phyloP scores from a whole-genome alignment of 2,797 vertebrate species.

The Sitta carolinensis region DNA sequence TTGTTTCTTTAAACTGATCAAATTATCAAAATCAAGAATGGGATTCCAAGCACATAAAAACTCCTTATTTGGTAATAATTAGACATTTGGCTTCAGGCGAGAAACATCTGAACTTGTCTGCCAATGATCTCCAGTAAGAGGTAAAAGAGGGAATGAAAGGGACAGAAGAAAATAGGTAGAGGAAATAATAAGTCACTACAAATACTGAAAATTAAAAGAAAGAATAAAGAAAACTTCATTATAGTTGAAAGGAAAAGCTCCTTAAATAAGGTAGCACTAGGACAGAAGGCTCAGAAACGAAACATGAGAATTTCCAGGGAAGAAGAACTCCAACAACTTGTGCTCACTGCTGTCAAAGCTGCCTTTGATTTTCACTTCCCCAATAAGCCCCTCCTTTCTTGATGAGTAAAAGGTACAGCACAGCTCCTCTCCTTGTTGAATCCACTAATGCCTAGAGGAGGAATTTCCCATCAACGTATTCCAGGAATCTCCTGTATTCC shows the following conservation, averaged over 20 bases:
- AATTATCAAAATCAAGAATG: not conserved
- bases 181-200: not conserved
- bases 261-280: not conserved
- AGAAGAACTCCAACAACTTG: not conserved
- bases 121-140: not conserved
- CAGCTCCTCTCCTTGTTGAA: not conserved
- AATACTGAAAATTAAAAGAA: not conserved
- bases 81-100: not conserved
- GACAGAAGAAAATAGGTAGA: not conserved
- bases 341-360: not conserved
- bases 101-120: not conserved
- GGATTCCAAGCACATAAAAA: not conserved
- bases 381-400: not conserved
- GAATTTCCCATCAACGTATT: not conserved
- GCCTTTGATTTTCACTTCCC: not conserved
- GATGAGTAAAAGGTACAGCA: not conserved
- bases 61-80: not conserved
- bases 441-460: not conserved
- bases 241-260: not conserved
- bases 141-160: not conserved
- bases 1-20: not conserved
- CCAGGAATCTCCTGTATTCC: not conserved
- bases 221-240: not conserved
- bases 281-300: not conserved
- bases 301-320: not conserved